Conservation (phyloP, 2,888 invertebrate species). For the Drosophila crucigera region DNA sequence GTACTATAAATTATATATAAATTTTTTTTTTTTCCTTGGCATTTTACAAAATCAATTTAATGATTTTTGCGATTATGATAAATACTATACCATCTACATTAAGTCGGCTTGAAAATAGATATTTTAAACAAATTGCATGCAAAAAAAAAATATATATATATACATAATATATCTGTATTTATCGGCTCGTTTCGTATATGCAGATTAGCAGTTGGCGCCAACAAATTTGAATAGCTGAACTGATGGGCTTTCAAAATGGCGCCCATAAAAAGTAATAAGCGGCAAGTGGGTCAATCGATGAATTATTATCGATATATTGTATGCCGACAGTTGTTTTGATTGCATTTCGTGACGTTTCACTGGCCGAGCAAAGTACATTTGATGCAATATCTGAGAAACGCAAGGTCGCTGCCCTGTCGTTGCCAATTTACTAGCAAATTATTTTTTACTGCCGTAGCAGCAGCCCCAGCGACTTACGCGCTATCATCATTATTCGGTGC, state of each 20-base stretch:
- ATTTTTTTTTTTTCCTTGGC: conserved; percentile 18
- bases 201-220: conserved; percentile 1
- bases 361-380: conserved; percentile 59
- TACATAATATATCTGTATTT: not conserved
- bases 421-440: conserved; percentile 59
- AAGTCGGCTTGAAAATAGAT: conserved; percentile 32
- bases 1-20: conserved; percentile 12
- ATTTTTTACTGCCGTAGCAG: conserved; percentile 43
- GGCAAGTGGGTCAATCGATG: not conserved
- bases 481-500: not conserved
- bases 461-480: conserved; percentile 11
- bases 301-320: conserved; percentile 1
- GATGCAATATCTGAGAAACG: conserved; percentile 62
- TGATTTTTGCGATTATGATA: conserved; percentile 32
- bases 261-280: not conserved
- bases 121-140: conserved; percentile 43
- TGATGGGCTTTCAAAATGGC: not conserved
- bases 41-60: conserved; percentile 33
- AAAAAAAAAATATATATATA: not conserved
- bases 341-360: conserved; percentile 29
- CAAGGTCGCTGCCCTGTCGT: conserved; percentile 59
- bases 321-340: conserved; percentile 32
- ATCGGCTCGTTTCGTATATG: not conserved
- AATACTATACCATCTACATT: conserved; percentile 21
- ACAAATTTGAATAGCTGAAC: not conserved